phyloP scores from a whole-genome alignment of 2,888 invertebrate genomes.

The Halictus ligatus region DNA sequence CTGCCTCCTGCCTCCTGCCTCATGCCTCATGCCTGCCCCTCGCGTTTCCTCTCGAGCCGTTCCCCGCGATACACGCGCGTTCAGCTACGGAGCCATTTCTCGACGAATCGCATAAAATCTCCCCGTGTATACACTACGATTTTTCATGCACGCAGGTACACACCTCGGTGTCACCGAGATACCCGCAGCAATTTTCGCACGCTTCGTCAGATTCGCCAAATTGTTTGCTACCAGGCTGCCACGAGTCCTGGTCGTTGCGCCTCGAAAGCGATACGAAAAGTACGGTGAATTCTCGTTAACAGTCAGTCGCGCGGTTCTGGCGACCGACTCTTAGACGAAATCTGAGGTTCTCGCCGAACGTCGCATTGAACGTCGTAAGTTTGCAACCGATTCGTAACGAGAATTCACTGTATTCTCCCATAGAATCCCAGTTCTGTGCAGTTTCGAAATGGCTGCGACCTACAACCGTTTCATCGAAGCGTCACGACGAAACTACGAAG shows the following conservation, averaged over 20 bases:
- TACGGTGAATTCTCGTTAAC: too few relatives aligned
- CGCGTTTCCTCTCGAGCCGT: neutral
- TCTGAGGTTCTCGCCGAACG: too few relatives aligned
- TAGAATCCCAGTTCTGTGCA: neutral
- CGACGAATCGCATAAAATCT: neutral
- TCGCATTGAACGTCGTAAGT: too few relatives aligned
- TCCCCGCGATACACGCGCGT: neutral
- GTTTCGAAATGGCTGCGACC: neutral
- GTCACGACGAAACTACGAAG: too few relatives aligned
- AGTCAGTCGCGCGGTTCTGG: too few relatives aligned
- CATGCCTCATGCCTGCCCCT: neutral
- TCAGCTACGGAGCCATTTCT: neutral
- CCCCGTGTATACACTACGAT: neutral
- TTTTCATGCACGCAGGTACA: neutral
- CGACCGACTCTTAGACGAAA: too few relatives aligned
- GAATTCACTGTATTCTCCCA: neutral
- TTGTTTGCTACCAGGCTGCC: neutral
- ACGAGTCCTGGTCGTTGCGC: neutral
- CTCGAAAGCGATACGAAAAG: neutral
- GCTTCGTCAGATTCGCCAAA: neutral
- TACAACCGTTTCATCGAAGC: too few relatives aligned
- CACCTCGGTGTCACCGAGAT: too few relatives aligned
- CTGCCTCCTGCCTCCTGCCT: neutral
- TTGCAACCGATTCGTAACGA: too few relatives aligned
- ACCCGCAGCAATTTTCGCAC: neutral